Conservation (phyloP, 2,797 vertebrate species). For the Acestrorhynchus altus region DNA sequence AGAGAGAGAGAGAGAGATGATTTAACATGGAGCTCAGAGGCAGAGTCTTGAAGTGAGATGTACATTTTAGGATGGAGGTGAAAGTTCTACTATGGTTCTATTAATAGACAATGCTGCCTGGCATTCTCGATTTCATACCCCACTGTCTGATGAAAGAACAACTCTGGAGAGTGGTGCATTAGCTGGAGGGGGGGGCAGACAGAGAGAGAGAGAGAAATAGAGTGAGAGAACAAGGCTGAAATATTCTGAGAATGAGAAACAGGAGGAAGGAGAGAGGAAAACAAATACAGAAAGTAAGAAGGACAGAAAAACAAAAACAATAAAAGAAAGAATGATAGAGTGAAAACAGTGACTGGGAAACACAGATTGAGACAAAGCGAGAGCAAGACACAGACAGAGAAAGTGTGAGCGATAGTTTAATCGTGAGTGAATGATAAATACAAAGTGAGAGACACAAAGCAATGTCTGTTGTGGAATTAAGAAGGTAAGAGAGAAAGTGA, state of each 20-base stretch:
- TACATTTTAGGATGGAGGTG: slow-evolving; percentile 9
- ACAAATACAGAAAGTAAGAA: background rate
- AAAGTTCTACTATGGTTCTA: slow-evolving; percentile 22
- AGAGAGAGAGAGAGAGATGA: slow-evolving; percentile 11
- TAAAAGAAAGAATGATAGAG: slow-evolving; percentile 26
- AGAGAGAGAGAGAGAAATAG: slow-evolving; percentile 37
- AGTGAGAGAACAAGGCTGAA: background rate
- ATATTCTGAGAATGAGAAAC: background rate
- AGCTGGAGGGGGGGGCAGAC: background rate
- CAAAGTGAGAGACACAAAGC: too few species aligned
- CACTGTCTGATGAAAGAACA: background rate
- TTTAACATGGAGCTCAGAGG: background rate
- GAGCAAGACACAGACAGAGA: slow-evolving; percentile 10
- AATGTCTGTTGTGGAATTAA: too few species aligned
- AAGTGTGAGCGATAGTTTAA: too few species aligned
- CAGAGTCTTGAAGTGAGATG: slow-evolving; percentile 3
- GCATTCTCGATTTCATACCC: slow-evolving; percentile 3
- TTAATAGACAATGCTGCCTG: slow-evolving; percentile 22
- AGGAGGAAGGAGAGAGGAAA: slow-evolving; percentile 9
- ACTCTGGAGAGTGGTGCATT: background rate
- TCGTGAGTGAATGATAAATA: too few species aligned
- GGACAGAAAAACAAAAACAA: too few species aligned
- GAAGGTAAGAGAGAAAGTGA: too few species aligned
- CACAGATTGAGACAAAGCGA: background rate
- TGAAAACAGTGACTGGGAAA: slow-evolving; percentile 1